A percentile compares a stretch with the other conserved stretches of the same genome.
phyloP scores from a whole-genome alignment of 2,888 invertebrate genomes.

The Ennomos fuscantarius region DNA sequence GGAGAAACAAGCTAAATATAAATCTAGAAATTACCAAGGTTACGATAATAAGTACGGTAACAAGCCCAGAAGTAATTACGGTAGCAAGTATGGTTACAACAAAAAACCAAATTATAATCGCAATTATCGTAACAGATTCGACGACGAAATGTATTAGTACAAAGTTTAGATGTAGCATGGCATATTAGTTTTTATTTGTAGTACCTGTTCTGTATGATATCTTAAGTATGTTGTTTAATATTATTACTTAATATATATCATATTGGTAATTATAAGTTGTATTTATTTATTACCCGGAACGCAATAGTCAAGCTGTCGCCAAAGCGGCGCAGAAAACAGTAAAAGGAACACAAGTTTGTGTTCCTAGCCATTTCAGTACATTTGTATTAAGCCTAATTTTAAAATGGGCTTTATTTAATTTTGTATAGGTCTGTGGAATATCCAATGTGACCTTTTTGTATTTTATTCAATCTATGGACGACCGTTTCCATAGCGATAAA shows the following conservation, averaged over 20 bases:
- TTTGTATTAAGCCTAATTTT: too few relatives aligned
- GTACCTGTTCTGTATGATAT: background rate
- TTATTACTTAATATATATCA: background rate
- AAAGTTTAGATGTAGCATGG: constrained; percentile 1
- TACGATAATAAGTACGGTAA: constrained; percentile 22
- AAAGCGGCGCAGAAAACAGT: too few relatives aligned
- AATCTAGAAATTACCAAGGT: constrained; percentile 36
- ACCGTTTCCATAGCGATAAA: too few relatives aligned
- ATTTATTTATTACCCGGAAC: too few relatives aligned
- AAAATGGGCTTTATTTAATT: too few relatives aligned
- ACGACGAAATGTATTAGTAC: constrained; percentile 19
- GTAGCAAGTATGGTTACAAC: constrained; percentile 19
- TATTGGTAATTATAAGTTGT: too few relatives aligned
- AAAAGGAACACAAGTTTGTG: too few relatives aligned
- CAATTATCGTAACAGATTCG: constrained; percentile 17
- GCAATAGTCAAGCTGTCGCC: too few relatives aligned
- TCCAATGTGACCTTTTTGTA: too few relatives aligned
- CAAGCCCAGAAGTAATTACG: constrained; percentile 8
- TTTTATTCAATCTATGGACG: too few relatives aligned
- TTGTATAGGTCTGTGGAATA: too few relatives aligned
- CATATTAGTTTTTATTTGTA: constrained; percentile 3
- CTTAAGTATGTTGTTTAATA: background rate
- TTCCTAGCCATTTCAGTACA: too few relatives aligned
- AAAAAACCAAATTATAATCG: constrained; percentile 23
- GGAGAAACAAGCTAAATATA: constrained; percentile 51